Evolutionary conservation across 37 sponge, comb jelly and placozoan species (phyloP).

Genomic region (Sycon ciliatum): DNA sequence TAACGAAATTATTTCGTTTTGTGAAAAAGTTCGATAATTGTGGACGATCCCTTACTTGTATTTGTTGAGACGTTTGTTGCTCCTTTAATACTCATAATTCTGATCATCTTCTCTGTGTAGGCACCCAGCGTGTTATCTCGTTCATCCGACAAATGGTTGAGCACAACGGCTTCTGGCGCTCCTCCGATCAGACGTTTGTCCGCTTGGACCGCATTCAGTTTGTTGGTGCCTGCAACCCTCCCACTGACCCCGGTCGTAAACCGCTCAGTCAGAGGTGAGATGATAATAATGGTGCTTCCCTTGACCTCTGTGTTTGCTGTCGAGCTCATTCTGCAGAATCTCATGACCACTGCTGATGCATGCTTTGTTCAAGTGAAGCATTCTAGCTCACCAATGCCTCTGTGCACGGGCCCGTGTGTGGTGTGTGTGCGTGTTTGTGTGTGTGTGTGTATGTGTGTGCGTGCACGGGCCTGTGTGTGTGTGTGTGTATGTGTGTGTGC

Average conservation of each 20-base stretch:
- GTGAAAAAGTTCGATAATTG: no score
- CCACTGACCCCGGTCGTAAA: constrained; percentile 91
- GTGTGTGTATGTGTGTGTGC: neutral
- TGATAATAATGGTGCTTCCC: no score
- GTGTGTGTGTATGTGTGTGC: neutral
- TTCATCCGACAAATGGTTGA: constrained; percentile 94
- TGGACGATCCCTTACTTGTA: no score
- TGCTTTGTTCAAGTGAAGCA: no score
- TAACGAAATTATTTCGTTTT: no score
- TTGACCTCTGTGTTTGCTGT: no score
- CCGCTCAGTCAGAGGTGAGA: constrained; percentile 75
- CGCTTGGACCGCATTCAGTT: constrained; percentile 87
- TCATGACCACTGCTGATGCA: no score
- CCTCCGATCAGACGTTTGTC: constrained; percentile 87
- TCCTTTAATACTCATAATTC: no score
- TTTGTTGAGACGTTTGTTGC: no score
- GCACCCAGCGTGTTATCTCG: constrained; percentile 92
- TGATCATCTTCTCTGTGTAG: constrained; percentile 23
- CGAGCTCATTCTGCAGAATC: no score
- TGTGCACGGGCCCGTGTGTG: neutral
- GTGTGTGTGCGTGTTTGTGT: neutral
- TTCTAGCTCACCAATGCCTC: neutral
- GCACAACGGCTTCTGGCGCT: constrained; percentile 86
- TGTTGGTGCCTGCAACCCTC: constrained; percentile 96
- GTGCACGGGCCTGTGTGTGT: neutral